Evolutionary conservation across 2,888 invertebrate species (phyloP).

Genomic region (Incurvaria masculella): DNA sequence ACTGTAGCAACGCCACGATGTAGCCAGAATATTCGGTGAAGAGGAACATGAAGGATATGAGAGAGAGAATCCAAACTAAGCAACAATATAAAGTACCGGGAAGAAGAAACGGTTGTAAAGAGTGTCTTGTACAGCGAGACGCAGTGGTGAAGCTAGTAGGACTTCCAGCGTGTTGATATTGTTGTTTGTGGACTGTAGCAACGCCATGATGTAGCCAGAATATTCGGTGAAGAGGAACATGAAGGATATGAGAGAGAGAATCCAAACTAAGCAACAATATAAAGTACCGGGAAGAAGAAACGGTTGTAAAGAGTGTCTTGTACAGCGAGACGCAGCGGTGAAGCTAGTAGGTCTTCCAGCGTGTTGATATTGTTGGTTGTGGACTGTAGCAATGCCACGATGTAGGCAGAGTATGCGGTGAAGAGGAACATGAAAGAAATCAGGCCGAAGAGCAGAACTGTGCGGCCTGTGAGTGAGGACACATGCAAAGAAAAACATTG

Average conservation of each 20-base stretch:
- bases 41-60: constrained; percentile 61
- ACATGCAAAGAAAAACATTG: too few relatives aligned
- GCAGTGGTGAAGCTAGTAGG: constrained; percentile 61
- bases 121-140: constrained; percentile 50
- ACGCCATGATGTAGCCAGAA: constrained; percentile 70
- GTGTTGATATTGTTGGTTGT: constrained; percentile 64
- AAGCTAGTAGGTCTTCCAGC: constrained; percentile 59
- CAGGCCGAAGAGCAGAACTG: constrained; percentile 60
- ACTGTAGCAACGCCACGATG: constrained; percentile 68
- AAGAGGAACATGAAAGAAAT: constrained; percentile 64
- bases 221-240: too few relatives aligned
- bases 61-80: constrained; percentile 58
- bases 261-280: neutral
- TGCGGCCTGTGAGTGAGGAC: too few relatives aligned
- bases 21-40: constrained; percentile 72
- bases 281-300: constrained; percentile 61
- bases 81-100: constrained; percentile 27
- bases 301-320: constrained; percentile 64
- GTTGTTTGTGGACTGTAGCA: constrained; percentile 66
- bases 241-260: too few relatives aligned
- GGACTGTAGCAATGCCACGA: constrained; percentile 68
- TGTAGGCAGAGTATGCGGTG: constrained; percentile 70
- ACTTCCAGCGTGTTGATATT: constrained; percentile 62
- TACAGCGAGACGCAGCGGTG: constrained; percentile 62
- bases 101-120: too few relatives aligned